Base-by-base conservation (phyloP, 2,888 invertebrate genomes). In the Hoplodrina ambigua region DNA sequence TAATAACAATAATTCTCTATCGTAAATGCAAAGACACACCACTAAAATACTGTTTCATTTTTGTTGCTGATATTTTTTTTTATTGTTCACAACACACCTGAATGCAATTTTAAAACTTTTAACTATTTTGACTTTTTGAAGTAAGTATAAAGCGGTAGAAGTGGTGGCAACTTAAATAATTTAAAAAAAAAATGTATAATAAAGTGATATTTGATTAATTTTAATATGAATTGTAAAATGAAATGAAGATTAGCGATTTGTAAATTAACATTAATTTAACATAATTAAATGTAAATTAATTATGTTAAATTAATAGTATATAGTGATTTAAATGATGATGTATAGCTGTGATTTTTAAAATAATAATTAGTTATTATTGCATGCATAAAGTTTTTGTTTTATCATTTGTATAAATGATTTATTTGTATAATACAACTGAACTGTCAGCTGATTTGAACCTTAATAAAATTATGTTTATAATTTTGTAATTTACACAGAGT, bases 101-200 rank as follows among this genome's bases (percentile, higher is more conserved):
- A 61, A 72, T 44, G 15, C 5, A 61, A 72, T 64, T 57, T 54
- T 20, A 52, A 60, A 20, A 17, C 1, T 80, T 79, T 79, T 78
- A 33, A 68, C 0, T 19, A 20, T 54, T 0, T 25, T 66, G 70
- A 71, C 73, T 68, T 66, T 62, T 60, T 65, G 11, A 33, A 72
- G 41, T 33, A 50, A 11, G 57, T 55, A 50, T 64, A 74, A 78
- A 80, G 74, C 57, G 78, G 78, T 72, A 53, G 53, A 63, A 68
- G 63, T 66, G 68, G 60, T 73, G 57, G 55, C 69, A 53, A 56
- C 1, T n/a, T 44, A 30, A n/a, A 37, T 3, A 17, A 10, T 44
- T 1, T 20, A 11, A 73, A 64, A 49, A 19, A 13, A 65, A 64
- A 41, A 17, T 19, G 0, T 58, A 8, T 19, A 20, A 4, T 53